Conservation (phyloP, 2,113 vertebrate species). For the Catharus fuscescens region DNA sequence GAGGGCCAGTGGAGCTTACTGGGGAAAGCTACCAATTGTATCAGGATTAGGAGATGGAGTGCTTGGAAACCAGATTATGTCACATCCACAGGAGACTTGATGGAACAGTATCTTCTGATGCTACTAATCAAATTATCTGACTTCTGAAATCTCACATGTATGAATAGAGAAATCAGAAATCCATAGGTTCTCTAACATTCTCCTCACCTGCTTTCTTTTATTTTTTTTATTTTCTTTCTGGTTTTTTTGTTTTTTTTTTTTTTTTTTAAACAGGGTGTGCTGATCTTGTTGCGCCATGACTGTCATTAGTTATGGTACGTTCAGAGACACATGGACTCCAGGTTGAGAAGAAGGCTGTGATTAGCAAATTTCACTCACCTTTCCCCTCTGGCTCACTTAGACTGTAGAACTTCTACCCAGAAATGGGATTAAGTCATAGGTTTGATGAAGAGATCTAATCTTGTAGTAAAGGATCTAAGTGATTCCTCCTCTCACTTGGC, state of each 20-base stretch:
- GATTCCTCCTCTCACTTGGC: constrained; percentile 51
- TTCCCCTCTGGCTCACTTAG: background rate
- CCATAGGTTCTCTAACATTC: background rate
- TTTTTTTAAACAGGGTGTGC: background rate
- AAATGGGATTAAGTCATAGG: constrained; percentile 46
- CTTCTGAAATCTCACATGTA: background rate
- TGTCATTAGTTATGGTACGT: background rate
- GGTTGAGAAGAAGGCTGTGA: background rate
- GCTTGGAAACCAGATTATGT: background rate
- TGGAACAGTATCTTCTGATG: background rate
- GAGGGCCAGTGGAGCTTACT: background rate
- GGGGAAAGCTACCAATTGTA: background rate
- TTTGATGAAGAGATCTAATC: constrained; percentile 51
- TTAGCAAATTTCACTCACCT: background rate
- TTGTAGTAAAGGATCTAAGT: constrained; percentile 6
- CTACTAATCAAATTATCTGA: background rate
- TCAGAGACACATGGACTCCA: background rate
- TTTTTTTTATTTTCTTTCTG: no score
- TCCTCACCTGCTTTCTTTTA: background rate
- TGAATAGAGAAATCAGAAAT: background rate
- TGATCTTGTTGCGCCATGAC: background rate
- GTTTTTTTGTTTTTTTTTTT: background rate
- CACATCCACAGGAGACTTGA: accelerated
- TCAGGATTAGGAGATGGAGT: background rate
- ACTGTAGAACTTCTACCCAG: background rate